Evolutionary conservation across 1,140 invertebrate species (phyloP).

Genomic region (Tetramorium simillimum): DNA sequence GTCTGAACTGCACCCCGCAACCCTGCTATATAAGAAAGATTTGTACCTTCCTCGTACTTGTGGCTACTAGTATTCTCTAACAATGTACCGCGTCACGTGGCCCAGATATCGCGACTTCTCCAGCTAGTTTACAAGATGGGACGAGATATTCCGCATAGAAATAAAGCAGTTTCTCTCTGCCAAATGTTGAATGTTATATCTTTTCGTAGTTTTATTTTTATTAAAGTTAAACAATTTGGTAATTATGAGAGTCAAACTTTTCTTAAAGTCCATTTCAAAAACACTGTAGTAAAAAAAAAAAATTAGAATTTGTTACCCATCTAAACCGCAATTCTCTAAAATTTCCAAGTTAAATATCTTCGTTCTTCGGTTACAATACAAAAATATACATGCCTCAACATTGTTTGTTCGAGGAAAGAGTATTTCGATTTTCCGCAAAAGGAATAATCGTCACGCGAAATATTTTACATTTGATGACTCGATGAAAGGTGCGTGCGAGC

Average conservation of each 20-base stretch:
- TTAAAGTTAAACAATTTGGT: background rate
- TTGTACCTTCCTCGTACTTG: slow-evolving; percentile 39
- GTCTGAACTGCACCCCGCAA: slow-evolving; percentile 93
- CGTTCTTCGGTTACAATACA: too few relatives aligned
- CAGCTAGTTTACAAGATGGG: background rate
- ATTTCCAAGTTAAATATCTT: too few relatives aligned
- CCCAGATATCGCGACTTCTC: slow-evolving; percentile 42
- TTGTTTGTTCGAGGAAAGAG: background rate
- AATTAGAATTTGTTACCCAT: background rate
- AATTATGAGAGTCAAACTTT: background rate
- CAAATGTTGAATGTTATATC: background rate
- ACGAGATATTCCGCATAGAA: background rate
- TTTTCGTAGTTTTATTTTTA: background rate
- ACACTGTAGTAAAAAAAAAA: slow-evolving; percentile 8
- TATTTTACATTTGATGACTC: slow-evolving; percentile 1
- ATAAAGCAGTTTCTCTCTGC: background rate
- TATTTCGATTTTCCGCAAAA: background rate
- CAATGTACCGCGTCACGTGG: slow-evolving; percentile 7
- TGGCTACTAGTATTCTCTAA: background rate
- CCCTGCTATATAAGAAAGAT: slow-evolving; percentile 87
- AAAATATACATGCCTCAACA: too few relatives aligned
- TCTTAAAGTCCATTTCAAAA: background rate
- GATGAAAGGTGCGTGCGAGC: slow-evolving; percentile 21
- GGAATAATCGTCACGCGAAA: background rate
- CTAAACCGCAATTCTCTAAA: too few relatives aligned